Percentiles rank a stretch among this genome's conserved stretches.
phyloP scores from a whole-genome alignment of 2,888 invertebrate species.

The Sericinus montela region DNA sequence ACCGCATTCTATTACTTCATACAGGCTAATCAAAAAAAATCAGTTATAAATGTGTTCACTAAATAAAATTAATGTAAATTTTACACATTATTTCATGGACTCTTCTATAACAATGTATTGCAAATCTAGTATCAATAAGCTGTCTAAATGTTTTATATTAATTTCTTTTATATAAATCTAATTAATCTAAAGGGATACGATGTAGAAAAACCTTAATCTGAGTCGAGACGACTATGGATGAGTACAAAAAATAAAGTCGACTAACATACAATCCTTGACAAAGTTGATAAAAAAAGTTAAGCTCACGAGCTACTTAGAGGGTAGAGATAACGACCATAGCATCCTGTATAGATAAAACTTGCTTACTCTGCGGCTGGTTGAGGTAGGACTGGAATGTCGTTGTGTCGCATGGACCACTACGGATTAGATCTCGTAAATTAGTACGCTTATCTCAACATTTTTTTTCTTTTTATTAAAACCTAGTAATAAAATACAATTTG shows the following conservation, averaged over 20 bases:
- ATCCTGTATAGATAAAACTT: slow-evolving; percentile 56
- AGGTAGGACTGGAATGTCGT: slow-evolving; percentile 29
- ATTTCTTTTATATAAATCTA: too few relatives aligned
- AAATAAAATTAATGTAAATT: too few relatives aligned
- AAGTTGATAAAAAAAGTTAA: slow-evolving; percentile 28
- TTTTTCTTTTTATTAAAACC: not conserved
- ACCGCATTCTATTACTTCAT: too few relatives aligned
- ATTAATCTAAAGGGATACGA: too few relatives aligned
- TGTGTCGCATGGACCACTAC: not conserved
- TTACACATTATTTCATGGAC: too few relatives aligned
- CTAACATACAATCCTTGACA: slow-evolving; percentile 24
- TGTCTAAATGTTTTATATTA: too few relatives aligned
- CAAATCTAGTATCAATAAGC: too few relatives aligned
- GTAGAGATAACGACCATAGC: slow-evolving; percentile 44
- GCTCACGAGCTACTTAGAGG: slow-evolving; percentile 40
- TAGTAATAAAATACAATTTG: too few relatives aligned
- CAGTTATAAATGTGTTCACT: too few relatives aligned
- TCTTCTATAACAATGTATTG: too few relatives aligned
- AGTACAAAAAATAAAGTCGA: not conserved
- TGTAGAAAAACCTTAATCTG: too few relatives aligned
- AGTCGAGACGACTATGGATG: not conserved
- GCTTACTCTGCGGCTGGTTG: slow-evolving; percentile 48
- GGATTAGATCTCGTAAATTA: slow-evolving; percentile 2
- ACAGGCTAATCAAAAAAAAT: too few relatives aligned
- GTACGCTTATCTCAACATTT: not conserved